Evolutionary conservation across 2,888 invertebrate species (phyloP).

Genomic region (Spilarctia lutea): DNA sequence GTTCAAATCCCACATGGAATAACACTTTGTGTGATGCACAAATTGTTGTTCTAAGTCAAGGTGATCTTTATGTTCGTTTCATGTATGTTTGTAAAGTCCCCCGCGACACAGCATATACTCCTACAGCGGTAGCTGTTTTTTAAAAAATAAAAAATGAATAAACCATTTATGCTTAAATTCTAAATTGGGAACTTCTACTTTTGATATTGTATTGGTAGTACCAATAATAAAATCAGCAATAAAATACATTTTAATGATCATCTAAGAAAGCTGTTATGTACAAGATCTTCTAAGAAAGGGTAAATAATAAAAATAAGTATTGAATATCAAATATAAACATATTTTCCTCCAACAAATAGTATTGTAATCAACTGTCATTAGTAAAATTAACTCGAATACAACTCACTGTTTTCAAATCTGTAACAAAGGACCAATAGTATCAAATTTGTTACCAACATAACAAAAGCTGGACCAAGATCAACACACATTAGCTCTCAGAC

Average conservation of each 20-base stretch:
- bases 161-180: not conserved
- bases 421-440: slow-evolving; percentile 49
- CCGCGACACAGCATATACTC: too few relatives aligned
- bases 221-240: not conserved
- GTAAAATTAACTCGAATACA: slow-evolving; percentile 28
- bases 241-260: not conserved
- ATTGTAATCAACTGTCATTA: not conserved
- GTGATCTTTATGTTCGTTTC: too few relatives aligned
- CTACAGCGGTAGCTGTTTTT: too few relatives aligned
- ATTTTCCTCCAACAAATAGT: not conserved
- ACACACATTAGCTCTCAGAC: slow-evolving; percentile 81
- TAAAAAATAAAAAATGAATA: too few relatives aligned
- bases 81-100: too few relatives aligned
- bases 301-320: not conserved
- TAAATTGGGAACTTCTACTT: not conserved
- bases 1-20: too few relatives aligned
- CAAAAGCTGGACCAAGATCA: slow-evolving; percentile 74
- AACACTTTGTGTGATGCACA: too few relatives aligned
- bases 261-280: not conserved
- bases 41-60: too few relatives aligned
- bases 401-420: slow-evolving; percentile 3
- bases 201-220: not conserved
- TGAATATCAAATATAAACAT: not conserved
- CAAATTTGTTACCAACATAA: slow-evolving; percentile 54
- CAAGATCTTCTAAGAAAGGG: not conserved